phyloP scores from a whole-genome alignment of 1,140 invertebrate genomes.

The Ephestia elutella region DNA sequence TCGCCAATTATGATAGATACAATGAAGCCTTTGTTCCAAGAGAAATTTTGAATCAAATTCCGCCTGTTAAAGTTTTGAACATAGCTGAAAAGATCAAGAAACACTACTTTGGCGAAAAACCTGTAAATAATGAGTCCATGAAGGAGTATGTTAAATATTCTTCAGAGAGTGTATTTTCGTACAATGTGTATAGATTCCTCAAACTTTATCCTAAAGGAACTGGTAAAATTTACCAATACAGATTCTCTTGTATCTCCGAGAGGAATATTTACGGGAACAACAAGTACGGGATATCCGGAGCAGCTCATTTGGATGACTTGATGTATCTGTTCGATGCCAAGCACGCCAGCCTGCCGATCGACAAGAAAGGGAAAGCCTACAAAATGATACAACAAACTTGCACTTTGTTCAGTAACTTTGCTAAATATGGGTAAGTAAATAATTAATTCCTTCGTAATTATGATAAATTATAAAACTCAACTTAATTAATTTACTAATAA shows the following conservation, averaged over 20 bases:
- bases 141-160: slow-evolving; percentile 47
- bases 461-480: too few relatives aligned
- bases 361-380: slow-evolving; percentile 31
- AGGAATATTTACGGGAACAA: slow-evolving; percentile 33
- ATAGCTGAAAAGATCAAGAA: slow-evolving; percentile 50
- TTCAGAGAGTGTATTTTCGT: slow-evolving; percentile 51
- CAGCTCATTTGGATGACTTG: slow-evolving; percentile 46
- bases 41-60: slow-evolving; percentile 29
- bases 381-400: slow-evolving; percentile 58
- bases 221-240: slow-evolving; percentile 34
- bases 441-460: too few relatives aligned
- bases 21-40: slow-evolving; percentile 37
- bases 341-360: slow-evolving; percentile 25
- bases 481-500: too few relatives aligned
- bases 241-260: slow-evolving; percentile 35
- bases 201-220: slow-evolving; percentile 34
- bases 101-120: slow-evolving; percentile 67
- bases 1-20: slow-evolving; percentile 37
- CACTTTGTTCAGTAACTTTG: slow-evolving; percentile 73
- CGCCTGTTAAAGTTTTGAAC: slow-evolving; percentile 28
- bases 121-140: slow-evolving; percentile 28
- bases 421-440: slow-evolving; percentile 70
- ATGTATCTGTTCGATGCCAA: slow-evolving; percentile 48
- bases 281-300: slow-evolving; percentile 31
- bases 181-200: slow-evolving; percentile 51